Evolutionary conservation across 2,113 vertebrate species (phyloP), one percentile per base, ranked within the genome.

Genomic region (Herpetotheres cachinnans): DNA sequence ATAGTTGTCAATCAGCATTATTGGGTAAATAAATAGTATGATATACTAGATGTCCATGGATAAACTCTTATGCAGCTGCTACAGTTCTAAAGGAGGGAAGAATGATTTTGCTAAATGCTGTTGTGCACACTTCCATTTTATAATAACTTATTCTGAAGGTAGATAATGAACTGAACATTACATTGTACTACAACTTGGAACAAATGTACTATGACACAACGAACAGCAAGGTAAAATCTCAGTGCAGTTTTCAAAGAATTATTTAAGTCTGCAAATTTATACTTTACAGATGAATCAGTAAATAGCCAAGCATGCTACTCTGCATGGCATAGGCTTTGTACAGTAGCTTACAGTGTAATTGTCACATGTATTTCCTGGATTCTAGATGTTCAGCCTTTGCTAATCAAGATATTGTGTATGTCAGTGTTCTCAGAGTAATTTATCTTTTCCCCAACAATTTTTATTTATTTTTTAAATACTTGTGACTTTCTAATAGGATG

Each of bases 371-470:
- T 70, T 71, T 82, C 14, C 67, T 27, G 8, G 8, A 47, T 69
- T 90, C 7, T 58, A 52, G 18, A 32, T 55, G 3, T 55, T 80
- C 36, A 50, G 8, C 24, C 13, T 82, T 71, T 76, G 20, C 3
- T 86, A 58, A 72, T 66, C 11, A 71, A 54, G 27, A 7, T 58
- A 42, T 54, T 66, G 66, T 83, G 11, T 61, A 36, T 3, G 73
- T 81, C 63, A 58, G 6, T 50, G 7, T 34, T 74, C 9, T 69
- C 22, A 58, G 49, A 61, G 18, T 13, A 61, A 72, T 86, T 76
- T 55, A 36, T 32, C 7, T 5, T 10, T 69, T 80, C 7, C 4
- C 1, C 4, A 81, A 15, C 5, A 7, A 0, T 40, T 4, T 21
- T 44, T 66, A 16, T 38, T 16, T 44, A 21, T 42, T 61, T 61